Evolutionary conservation across 2,797 vertebrate genomes (phyloP).

Genomic region (Chelon auratus): DNA sequence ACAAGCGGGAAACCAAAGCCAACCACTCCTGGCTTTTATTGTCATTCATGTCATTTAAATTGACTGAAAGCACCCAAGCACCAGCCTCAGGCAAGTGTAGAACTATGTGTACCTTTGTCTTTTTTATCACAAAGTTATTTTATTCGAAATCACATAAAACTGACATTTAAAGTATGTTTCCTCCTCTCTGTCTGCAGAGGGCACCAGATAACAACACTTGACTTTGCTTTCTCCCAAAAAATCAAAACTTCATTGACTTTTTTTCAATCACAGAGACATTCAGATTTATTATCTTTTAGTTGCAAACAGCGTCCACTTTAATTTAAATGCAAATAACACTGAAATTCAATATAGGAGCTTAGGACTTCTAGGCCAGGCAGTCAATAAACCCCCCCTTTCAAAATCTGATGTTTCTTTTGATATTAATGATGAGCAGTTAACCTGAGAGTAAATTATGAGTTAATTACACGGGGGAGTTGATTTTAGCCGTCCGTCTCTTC

Average conservation of each 20-base stretch:
- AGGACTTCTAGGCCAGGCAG: too few species aligned
- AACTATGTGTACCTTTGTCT: background rate
- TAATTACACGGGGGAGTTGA: slow-evolving; percentile 22
- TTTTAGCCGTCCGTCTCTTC: slow-evolving; percentile 47
- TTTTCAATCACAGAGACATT: background rate
- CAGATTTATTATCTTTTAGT: background rate
- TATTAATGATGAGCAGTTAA: background rate
- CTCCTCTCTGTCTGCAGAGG: slow-evolving; percentile 61
- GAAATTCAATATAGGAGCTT: background rate
- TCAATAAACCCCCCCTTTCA: background rate
- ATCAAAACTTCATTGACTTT: background rate
- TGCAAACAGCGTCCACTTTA: background rate
- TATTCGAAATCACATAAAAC: background rate
- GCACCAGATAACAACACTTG: slow-evolving; percentile 56
- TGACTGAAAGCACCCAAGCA: background rate
- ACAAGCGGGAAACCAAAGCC: slow-evolving; percentile 5
- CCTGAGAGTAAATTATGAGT: background rate
- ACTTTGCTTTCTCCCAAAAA: background rate
- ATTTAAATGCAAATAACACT: background rate
- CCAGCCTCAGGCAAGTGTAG: background rate
- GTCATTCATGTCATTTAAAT: slow-evolving; percentile 7
- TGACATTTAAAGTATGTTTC: slow-evolving; percentile 5
- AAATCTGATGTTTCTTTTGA: background rate
- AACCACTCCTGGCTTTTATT: slow-evolving; percentile 22
- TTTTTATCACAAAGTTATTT: background rate